Conservation (phyloP, 2,797 vertebrate species). For the Mormyrus hasselquistii region DNA sequence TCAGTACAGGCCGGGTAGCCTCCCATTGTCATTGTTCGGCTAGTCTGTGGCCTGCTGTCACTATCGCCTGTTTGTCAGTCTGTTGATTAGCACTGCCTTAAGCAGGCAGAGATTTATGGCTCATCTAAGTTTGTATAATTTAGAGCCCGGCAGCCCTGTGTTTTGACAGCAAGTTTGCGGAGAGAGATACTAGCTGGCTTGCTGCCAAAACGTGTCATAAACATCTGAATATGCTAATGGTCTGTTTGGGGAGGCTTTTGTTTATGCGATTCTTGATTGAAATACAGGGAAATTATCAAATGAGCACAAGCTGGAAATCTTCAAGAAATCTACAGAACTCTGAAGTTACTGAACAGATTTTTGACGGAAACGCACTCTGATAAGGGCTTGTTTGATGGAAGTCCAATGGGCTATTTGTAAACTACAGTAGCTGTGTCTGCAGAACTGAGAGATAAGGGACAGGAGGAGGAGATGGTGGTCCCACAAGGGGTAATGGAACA, state of each 20-base stretch:
- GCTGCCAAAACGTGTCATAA: conserved; percentile 43
- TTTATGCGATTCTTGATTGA: conserved; percentile 18
- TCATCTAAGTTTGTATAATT: background rate
- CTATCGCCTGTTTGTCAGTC: background rate
- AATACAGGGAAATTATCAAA: background rate
- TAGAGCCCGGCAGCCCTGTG: background rate
- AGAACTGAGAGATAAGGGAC: background rate
- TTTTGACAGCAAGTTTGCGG: background rate
- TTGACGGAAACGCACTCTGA: conserved; percentile 31
- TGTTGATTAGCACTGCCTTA: background rate
- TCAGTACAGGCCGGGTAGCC: background rate
- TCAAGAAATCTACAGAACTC: conserved; percentile 50
- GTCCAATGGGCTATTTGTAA: conserved; percentile 32
- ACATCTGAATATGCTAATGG: conserved; percentile 56
- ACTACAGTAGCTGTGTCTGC: conserved; percentile 29
- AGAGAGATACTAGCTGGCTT: background rate
- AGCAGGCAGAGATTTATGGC: conserved; percentile 2
- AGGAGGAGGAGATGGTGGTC: background rate
- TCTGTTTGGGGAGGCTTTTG: conserved; percentile 48
- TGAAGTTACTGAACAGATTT: conserved; percentile 50
- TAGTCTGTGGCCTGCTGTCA: background rate
- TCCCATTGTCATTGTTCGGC: background rate
- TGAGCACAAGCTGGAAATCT: background rate
- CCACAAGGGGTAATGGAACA: background rate
- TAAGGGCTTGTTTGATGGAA: conserved; percentile 41